Base-by-base conservation (phyloP, 37 sponge, comb jelly and placozoan genomes). In the Eunapius fragilis region DNA sequence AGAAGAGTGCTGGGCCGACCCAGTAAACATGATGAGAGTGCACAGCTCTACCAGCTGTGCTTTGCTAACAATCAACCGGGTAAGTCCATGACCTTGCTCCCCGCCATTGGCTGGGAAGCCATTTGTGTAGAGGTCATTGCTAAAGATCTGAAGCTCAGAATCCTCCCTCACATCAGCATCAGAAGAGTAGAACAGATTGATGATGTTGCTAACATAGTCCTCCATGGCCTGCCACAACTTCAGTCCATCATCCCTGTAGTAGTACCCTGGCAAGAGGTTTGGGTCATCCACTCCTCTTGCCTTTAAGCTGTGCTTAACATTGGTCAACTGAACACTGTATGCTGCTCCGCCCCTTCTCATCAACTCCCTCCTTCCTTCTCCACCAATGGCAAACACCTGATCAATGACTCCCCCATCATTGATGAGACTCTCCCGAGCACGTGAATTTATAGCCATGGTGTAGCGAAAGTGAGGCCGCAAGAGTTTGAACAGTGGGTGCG, bases 221-320 rank as follows among this genome's bases (percentile, higher is more conserved):
- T 82, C 77, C 17, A 94, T 84, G 28, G 88, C 85, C 45, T 91
- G 76, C 94, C 94, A 91, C 31, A 89, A 33, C 48, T 35, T 27
- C 67, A 89, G 45, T 0, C 90, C 92, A 72, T 95, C 92, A 80
- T 95, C 96, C 32, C 96, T 83, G 71, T 92, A 95, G 85, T 87
- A 81, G 85, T 92, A 95, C 67, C 78, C 67, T 12, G 96, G 96
- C 32, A 94, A 87, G 36, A 71, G 0, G 9, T 28, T 69, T 0
- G 83, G 24, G 74, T 92, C 87, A 9, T 87, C 92, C 7, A 94
- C 95, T 38, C 89, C 87, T 25, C 95, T 82, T 70, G 85, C 84
- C 25, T n/a, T 76, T 2, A 89, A 22, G 32, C 79, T 72, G 10
- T 41, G 28, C 77, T 74, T 86, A 5, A 87, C 41, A 70, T 86